Percentiles rank a stretch among this genome's conserved stretches.
phyloP scores from a whole-genome alignment of 2,888 invertebrate genomes.

The Ormyrus nitidulus region DNA sequence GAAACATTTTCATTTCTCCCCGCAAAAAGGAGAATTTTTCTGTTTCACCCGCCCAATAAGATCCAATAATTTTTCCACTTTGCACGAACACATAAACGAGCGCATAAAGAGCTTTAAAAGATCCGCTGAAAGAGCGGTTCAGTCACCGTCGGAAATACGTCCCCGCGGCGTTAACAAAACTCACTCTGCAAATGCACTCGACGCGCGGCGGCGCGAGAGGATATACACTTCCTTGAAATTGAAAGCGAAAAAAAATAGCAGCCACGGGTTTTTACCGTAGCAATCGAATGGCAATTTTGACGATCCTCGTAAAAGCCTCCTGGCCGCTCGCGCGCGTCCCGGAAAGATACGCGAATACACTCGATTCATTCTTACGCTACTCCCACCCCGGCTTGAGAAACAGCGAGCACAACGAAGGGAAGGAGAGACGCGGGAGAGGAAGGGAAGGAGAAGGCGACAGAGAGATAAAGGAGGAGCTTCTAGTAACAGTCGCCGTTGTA shows the following conservation, averaged over 20 bases:
- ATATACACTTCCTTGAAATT: conserved; percentile 13
- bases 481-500: conserved; percentile 21
- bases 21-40: not conserved
- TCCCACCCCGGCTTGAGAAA: not conserved
- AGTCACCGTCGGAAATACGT: too few relatives aligned
- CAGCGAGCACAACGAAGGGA: not conserved
- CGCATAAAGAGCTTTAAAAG: too few relatives aligned
- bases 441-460: conserved; percentile 7
- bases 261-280: not conserved
- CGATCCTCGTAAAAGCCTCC: conserved; percentile 40
- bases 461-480: not conserved
- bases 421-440: not conserved
- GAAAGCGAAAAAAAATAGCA: conserved; percentile 8
- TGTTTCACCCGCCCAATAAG: too few relatives aligned
- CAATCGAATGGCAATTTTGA: conserved; percentile 42
- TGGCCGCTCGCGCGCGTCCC: not conserved
- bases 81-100: too few relatives aligned
- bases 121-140: too few relatives aligned
- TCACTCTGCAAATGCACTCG: too few relatives aligned
- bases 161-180: too few relatives aligned
- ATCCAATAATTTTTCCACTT: too few relatives aligned
- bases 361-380: not conserved
- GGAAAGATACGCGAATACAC: conserved; percentile 18
- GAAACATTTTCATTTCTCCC: not conserved
- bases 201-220: too few relatives aligned